Percentiles rank a stretch among this genome's conserved stretches.
Conservation (phyloP, 1,140 invertebrate genomes). For the Panulirus ornatus region DNA sequence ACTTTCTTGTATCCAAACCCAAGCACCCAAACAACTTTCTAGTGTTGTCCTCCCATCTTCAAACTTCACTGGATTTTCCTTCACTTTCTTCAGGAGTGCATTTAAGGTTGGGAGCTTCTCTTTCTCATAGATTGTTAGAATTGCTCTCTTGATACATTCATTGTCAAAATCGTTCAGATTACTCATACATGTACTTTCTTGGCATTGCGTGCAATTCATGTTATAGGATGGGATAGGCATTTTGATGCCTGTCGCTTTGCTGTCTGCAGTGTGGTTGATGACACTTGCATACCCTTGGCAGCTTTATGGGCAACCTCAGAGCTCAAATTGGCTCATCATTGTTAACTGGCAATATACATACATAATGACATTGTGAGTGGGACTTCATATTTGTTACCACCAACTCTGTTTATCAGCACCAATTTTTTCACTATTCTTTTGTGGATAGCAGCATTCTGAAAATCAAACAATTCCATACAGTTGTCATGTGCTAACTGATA, state of each 20-base stretch:
- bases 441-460: too few species aligned
- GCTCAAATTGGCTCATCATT: not conserved
- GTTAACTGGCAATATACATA: not conserved
- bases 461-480: too few species aligned
- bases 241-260: slow-evolving; percentile 28
- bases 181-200: slow-evolving; percentile 9
- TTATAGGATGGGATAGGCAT: not conserved
- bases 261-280: not conserved
- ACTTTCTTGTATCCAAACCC: slow-evolving; percentile 22
- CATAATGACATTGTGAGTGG: slow-evolving; percentile 6
- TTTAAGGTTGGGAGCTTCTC: slow-evolving; percentile 26
- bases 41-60: slow-evolving; percentile 23
- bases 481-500: too few species aligned
- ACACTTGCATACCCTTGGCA: not conserved
- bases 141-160: slow-evolving; percentile 24
- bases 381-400: too few species aligned
- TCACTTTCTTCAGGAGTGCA: not conserved
- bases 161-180: not conserved
- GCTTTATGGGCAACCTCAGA: slow-evolving; percentile 4
- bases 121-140: slow-evolving; percentile 25
- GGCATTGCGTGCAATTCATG: not conserved
- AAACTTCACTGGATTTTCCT: too few species aligned
- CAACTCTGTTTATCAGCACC: too few species aligned
- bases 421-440: too few species aligned
- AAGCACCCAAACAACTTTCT: slow-evolving; percentile 10